phyloP scores from a whole-genome alignment of 2,797 vertebrate species.

The Enoplosus armatus region DNA sequence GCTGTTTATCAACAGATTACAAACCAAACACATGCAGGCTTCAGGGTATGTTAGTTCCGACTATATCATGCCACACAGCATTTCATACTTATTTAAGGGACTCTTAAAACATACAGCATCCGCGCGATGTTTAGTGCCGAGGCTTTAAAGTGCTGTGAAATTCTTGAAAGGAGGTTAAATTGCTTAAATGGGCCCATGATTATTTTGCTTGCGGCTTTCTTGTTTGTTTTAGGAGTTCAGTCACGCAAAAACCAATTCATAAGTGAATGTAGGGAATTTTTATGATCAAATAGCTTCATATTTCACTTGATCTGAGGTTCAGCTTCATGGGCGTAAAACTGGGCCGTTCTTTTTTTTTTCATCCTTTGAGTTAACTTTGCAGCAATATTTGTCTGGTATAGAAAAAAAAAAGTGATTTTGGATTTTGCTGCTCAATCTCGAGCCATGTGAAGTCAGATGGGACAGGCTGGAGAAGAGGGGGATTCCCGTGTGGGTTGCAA shows the following conservation, averaged over 20 bases:
- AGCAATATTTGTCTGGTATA: conserved; percentile 1
- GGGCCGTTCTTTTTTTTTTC: background rate
- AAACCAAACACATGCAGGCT: conserved; percentile 68
- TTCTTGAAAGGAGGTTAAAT: conserved; percentile 68
- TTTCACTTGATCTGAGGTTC: conserved; percentile 52
- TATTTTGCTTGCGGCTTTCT: conserved; percentile 73
- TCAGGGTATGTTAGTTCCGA: conserved; percentile 68
- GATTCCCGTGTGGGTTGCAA: conserved; percentile 92
- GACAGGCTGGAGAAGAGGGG: conserved; percentile 66
- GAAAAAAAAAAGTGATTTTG: conserved; percentile 36
- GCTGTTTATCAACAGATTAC: conserved; percentile 85
- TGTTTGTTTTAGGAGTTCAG: conserved; percentile 70
- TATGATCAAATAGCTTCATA: conserved; percentile 55
- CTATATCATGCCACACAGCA: conserved; percentile 72
- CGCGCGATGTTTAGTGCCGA: conserved; percentile 60
- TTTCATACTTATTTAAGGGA: conserved; percentile 75
- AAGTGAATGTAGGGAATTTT: conserved; percentile 50
- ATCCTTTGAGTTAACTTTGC: conserved; percentile 43
- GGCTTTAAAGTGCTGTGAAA: conserved; percentile 78
- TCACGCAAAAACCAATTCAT: conserved; percentile 58
- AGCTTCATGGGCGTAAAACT: conserved; percentile 22
- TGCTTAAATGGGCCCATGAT: conserved; percentile 56
- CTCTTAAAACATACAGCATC: conserved; percentile 64
- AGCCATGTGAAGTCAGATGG: conserved; percentile 87
- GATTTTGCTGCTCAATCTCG: conserved; percentile 85